These are phyloP conservation scores for Rhagoletis pomonella DNA, from an alignment of 1,140 invertebrate genomes.

Conservation along the genomic window DNA sequence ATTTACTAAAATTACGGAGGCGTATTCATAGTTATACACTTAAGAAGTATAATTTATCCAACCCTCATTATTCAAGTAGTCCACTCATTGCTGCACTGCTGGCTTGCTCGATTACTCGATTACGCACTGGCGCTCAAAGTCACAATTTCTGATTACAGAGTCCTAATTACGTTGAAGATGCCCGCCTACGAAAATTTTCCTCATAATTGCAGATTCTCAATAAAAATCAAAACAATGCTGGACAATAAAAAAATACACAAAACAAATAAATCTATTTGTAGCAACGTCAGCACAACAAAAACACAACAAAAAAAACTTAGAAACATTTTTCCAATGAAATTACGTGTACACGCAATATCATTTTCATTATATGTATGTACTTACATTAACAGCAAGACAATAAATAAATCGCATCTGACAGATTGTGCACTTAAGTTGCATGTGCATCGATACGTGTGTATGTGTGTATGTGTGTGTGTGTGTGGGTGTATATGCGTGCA, in stretches of 20 bases:
- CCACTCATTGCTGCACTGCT: background rate
- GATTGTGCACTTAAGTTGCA: background rate
- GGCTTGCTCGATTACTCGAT: background rate
- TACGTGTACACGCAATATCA: slow-evolving; percentile 14
- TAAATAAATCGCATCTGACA: slow-evolving; percentile 42
- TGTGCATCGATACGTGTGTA: background rate
- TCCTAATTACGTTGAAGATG: slow-evolving; percentile 32
- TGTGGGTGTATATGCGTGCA: background rate
- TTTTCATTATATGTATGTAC: background rate
- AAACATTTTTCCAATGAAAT: slow-evolving; percentile 39
- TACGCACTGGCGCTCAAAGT: background rate
- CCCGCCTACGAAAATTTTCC: slow-evolving; percentile 41
- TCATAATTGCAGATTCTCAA: slow-evolving; percentile 48
- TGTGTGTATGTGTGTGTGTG: background rate
- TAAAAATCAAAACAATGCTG: slow-evolving; percentile 32
- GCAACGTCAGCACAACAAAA: background rate
- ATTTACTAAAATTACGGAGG: background rate
- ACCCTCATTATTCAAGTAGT: background rate
- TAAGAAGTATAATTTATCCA: background rate
- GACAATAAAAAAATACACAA: background rate
- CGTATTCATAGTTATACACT: background rate
- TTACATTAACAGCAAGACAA: slow-evolving; percentile 20
- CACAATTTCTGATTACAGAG: background rate
- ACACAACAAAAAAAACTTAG: background rate
- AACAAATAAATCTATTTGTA: background rate